Percentiles rank a stretch among this genome's conserved stretches.
These are phyloP conservation scores for Apamea anceps DNA, from an alignment of 2,888 invertebrate genomes.

Conservation along the genomic window DNA sequence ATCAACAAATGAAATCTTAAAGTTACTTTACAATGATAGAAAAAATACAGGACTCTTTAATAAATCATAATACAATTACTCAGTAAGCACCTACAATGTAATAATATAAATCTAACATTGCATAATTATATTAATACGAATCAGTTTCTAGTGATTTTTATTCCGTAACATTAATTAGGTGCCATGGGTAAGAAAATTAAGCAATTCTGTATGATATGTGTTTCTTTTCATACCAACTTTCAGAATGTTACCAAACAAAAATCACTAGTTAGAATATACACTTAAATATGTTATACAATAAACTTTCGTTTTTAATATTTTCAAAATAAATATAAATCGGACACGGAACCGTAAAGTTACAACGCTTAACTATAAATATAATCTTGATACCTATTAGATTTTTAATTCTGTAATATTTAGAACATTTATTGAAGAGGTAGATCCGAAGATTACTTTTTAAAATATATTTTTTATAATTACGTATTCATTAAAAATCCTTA, in stretches of 20 bases:
- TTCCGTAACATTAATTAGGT: background rate
- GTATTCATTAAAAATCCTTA: constrained; percentile 78
- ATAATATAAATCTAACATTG: constrained; percentile 58
- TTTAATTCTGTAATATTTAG: constrained; percentile 67
- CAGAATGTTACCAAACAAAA: constrained; percentile 11
- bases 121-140: constrained; percentile 49
- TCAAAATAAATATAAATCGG: constrained; percentile 46
- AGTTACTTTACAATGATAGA: constrained; percentile 48
- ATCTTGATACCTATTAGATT: constrained; percentile 57
- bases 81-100: constrained; percentile 64
- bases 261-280: constrained; percentile 18
- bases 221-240: background rate
- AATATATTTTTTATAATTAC: constrained; percentile 70
- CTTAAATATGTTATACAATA: constrained; percentile 30
- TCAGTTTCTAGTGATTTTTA: constrained; percentile 6
- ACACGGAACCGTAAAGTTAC: constrained; percentile 55
- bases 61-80: constrained; percentile 56
- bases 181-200: background rate
- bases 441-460: constrained; percentile 68
- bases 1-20: constrained; percentile 14
- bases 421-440: constrained; percentile 81
- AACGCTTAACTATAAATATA: constrained; percentile 69
- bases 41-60: constrained; percentile 70
- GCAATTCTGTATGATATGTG: constrained; percentile 20
- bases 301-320: constrained; percentile 4